Percentiles rank a stretch among this genome's conserved stretches.
These are phyloP conservation scores for Selenia dentaria DNA, from an alignment of 2,888 invertebrate genomes.

Conservation along the genomic window DNA sequence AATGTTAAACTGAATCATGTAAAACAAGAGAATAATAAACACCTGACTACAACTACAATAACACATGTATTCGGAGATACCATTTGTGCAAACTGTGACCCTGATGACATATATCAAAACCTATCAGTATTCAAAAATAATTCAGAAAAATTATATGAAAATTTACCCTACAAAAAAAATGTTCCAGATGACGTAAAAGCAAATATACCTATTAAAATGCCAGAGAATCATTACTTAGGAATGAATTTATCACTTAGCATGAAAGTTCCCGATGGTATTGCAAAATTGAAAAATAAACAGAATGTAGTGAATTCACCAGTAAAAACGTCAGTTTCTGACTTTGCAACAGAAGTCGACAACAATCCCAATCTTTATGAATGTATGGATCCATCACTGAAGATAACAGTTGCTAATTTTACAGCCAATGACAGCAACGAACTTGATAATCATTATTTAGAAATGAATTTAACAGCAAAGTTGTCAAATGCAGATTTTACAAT, in stretches of 20 bases:
- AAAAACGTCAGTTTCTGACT: neutral
- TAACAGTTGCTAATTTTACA: neutral
- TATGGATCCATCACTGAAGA: neutral
- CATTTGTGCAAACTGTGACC: constrained; percentile 5
- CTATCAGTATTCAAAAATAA: neutral
- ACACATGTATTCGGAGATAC: neutral
- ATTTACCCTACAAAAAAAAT: constrained; percentile 31
- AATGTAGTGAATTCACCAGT: neutral
- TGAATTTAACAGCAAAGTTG: neutral
- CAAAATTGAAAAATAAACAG: no score
- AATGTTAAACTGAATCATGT: constrained; percentile 4
- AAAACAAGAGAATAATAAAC: neutral
- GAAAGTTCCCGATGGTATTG: neutral
- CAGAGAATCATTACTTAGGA: neutral
- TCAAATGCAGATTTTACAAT: no score
- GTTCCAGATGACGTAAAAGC: constrained; percentile 53
- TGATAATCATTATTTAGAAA: neutral
- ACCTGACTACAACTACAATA: neutral
- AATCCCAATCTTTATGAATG: neutral
- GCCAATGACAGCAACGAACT: neutral
- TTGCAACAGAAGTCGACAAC: neutral
- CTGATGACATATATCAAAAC: constrained; percentile 8
- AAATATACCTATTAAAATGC: constrained; percentile 12
- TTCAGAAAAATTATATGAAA: constrained; percentile 24
- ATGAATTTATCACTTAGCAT: neutral